Evolutionary conservation across 2,888 invertebrate species (phyloP).

Genomic region (Limenitis camilla): DNA sequence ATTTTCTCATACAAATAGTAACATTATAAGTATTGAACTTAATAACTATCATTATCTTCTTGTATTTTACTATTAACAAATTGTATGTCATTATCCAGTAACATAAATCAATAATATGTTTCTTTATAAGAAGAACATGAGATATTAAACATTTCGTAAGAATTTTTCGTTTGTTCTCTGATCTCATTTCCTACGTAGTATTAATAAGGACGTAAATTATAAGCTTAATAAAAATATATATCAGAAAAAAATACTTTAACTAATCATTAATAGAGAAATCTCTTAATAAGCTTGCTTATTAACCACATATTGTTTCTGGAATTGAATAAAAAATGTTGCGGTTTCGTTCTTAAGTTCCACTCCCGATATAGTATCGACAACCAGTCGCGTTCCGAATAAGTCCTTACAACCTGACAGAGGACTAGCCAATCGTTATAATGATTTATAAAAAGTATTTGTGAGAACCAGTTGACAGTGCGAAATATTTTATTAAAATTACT

Average conservation of each 20-base stretch:
- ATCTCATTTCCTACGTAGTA: too few species aligned
- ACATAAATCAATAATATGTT: too few species aligned
- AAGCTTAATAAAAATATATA: not conserved
- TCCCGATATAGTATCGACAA: constrained; percentile 9
- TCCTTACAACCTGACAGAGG: constrained; percentile 1
- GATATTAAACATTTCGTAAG: too few species aligned
- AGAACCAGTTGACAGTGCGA: too few species aligned
- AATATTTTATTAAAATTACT: too few species aligned
- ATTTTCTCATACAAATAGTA: too few species aligned
- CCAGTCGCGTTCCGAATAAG: constrained; percentile 8
- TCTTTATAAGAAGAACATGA: too few species aligned
- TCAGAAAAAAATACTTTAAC: not conserved
- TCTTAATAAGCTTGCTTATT: not conserved
- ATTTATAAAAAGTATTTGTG: too few species aligned
- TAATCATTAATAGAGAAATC: not conserved
- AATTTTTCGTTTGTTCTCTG: too few species aligned
- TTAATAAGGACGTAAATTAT: too few species aligned
- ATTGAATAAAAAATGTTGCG: constrained; percentile 4
- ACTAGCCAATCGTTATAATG: not conserved
- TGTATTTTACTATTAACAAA: not conserved
- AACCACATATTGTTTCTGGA: constrained; percentile 2
- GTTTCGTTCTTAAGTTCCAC: constrained; percentile 8
- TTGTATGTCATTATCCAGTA: not conserved
- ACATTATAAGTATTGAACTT: not conserved
- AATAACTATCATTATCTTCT: too few species aligned